Base-by-base conservation (phyloP, 2,888 invertebrate species). In the Hypomecis atomaria region DNA sequence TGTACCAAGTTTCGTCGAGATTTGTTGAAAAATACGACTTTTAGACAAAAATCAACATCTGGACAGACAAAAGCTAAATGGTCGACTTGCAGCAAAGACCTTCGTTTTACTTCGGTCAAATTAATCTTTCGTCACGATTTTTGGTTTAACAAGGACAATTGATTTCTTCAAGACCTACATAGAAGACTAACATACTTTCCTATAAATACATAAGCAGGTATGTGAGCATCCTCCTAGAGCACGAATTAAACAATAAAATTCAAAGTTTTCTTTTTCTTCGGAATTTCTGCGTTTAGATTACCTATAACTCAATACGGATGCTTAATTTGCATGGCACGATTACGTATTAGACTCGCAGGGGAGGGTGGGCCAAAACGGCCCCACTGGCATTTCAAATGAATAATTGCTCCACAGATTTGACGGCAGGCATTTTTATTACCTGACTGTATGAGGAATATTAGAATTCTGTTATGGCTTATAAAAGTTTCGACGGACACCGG, bases 341-440 rank as follows among this genome's bases (percentile, higher is more conserved):
- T 73, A 71, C 69, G 70, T 66, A 71, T 71, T 67, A 72, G 65
- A 59, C 49, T 61, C 47, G 64, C 61, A 66, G 59, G 71, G 64
- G 65, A 62, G 62, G 72, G 71, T 63, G 71, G 74, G 72, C 71
- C 69, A 72, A 77, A 77, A 77, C 73, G 76, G 76, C 78, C 77
- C 76, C 74, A 77, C 84, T 87, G 86, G 86, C 82, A 89, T 89
- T 87, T 84, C 77, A 80, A 87, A 89, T 90, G 88, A 90, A 87
- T 88, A 88, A 90, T 89, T 82, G 86, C 84, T 77, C 79, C 78
- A 75, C 79, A 85, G 87, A 89, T 89, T 90, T 89, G 89, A 89
- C 86, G 81, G 78, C 81, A 85, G 86, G 87, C 84, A 90, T 91
- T 90, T 91, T 89, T 90, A 90, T 90, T 90, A 81, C 86, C 81